Percentiles rank a stretch among this genome's conserved stretches.
phyloP scores from a whole-genome alignment of 2,888 invertebrate species.

The Mythimna albipuncta region DNA sequence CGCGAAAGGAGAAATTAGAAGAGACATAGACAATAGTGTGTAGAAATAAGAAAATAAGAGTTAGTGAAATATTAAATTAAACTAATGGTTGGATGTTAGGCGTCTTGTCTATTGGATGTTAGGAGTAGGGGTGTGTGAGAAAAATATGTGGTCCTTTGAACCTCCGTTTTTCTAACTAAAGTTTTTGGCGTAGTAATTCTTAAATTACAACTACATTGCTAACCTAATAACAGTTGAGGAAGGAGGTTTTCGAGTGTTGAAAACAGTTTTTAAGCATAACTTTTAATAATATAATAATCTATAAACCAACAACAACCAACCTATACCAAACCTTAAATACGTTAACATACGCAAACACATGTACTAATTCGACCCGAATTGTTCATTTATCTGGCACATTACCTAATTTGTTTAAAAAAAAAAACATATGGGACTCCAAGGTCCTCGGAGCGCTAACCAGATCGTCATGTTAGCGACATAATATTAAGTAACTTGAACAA shows the following conservation, averaged over 20 bases:
- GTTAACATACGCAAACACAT: slow-evolving; percentile 34
- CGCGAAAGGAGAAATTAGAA: no score
- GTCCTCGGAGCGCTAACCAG: slow-evolving; percentile 67
- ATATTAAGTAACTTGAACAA: slow-evolving; percentile 57
- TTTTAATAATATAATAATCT: no score
- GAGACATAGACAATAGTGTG: no score
- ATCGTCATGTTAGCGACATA: slow-evolving; percentile 48
- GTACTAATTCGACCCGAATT: slow-evolving; percentile 78
- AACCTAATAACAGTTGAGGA: not conserved
- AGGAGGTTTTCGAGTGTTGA: no score
- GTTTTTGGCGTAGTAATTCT: not conserved
- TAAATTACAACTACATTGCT: not conserved
- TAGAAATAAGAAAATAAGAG: no score
- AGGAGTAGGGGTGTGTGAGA: not conserved
- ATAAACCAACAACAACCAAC: not conserved
- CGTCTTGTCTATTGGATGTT: no score
- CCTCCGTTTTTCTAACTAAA: no score
- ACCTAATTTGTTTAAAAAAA: slow-evolving; percentile 87
- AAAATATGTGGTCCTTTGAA: not conserved
- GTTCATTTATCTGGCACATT: slow-evolving; percentile 79
- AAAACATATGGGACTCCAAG: slow-evolving; percentile 80
- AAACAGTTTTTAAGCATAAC: no score
- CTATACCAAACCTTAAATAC: slow-evolving; percentile 20
- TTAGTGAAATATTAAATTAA: no score
- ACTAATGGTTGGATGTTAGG: not conserved